A percentile compares a stretch with the other conserved stretches of the same genome.
These are phyloP conservation scores for Panthera uncia DNA, from an alignment of 2,113 vertebrate genomes.

Conservation along the genomic window DNA sequence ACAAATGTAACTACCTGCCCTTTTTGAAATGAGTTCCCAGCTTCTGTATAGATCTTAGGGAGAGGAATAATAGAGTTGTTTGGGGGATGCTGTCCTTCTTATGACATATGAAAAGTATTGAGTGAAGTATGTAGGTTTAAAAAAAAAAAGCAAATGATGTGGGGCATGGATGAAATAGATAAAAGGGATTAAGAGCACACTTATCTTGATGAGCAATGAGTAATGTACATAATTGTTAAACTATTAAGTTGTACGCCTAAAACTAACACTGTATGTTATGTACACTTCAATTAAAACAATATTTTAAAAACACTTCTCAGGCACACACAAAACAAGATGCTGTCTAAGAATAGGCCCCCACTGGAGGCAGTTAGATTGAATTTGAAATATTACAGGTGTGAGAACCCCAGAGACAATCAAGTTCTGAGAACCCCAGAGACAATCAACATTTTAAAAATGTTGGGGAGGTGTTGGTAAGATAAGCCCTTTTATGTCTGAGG, in stretches of 20 bases:
- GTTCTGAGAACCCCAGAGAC: background rate
- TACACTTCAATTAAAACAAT: background rate
- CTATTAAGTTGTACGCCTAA: background rate
- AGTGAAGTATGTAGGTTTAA: background rate
- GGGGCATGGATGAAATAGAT: background rate
- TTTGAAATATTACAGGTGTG: background rate
- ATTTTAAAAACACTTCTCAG: background rate
- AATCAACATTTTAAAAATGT: background rate
- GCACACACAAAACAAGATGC: background rate
- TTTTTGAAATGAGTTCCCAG: background rate
- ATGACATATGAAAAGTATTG: background rate
- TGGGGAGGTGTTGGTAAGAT: background rate
- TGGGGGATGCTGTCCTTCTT: background rate
- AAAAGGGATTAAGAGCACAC: background rate
- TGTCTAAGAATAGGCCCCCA: background rate
- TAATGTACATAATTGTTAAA: background rate
- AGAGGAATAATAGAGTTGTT: background rate
- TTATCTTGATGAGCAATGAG: background rate
- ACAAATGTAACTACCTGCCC: background rate
- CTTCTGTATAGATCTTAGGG: background rate
- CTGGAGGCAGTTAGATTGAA: background rate
- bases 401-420: background rate
- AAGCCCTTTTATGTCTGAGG: background rate
- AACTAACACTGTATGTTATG: background rate
- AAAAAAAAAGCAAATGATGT: background rate